Conservation (phyloP, 2,888 invertebrate genomes). For the Tridacna gigas region DNA sequence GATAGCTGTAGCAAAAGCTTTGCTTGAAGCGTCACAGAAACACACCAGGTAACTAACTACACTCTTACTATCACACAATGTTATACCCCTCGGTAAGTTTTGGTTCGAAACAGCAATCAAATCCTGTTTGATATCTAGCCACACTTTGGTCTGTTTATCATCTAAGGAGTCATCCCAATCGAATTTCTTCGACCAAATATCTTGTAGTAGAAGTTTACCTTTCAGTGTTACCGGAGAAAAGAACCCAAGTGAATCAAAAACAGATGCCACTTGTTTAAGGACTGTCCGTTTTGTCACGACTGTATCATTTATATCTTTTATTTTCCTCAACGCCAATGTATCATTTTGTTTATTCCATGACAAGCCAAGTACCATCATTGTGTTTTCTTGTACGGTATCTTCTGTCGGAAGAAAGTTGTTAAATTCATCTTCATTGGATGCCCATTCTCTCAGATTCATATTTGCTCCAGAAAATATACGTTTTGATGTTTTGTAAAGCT, state of each 20-base stretch:
- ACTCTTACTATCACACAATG: background rate
- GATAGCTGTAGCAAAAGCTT: conserved; percentile 37
- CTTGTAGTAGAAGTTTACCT: conserved; percentile 33
- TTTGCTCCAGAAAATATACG: conserved; percentile 20
- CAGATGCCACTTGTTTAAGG: conserved; percentile 18
- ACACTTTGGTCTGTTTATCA: background rate
- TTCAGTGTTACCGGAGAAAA: conserved; percentile 24
- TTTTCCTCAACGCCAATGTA: conserved; percentile 6
- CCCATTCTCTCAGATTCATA: conserved; percentile 38
- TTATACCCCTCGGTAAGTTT: conserved; percentile 1
- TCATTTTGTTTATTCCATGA: conserved; percentile 26
- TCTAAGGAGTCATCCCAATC: conserved; percentile 30
- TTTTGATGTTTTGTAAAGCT: conserved; percentile 13
- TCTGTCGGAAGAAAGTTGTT: background rate
- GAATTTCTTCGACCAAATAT: background rate
- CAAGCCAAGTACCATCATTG: conserved; percentile 25
- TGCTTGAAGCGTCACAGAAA: conserved; percentile 47
- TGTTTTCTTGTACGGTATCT: background rate
- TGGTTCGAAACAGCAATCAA: background rate
- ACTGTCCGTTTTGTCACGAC: conserved; percentile 20
- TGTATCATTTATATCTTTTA: background rate
- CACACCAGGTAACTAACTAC: conserved; percentile 22
- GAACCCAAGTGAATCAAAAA: conserved; percentile 31
- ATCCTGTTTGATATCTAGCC: background rate
- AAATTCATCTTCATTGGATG: conserved; percentile 24